These are phyloP conservation scores for Centropus unirufus DNA, from an alignment of 2,113 vertebrate species.

Conservation along the genomic window DNA sequence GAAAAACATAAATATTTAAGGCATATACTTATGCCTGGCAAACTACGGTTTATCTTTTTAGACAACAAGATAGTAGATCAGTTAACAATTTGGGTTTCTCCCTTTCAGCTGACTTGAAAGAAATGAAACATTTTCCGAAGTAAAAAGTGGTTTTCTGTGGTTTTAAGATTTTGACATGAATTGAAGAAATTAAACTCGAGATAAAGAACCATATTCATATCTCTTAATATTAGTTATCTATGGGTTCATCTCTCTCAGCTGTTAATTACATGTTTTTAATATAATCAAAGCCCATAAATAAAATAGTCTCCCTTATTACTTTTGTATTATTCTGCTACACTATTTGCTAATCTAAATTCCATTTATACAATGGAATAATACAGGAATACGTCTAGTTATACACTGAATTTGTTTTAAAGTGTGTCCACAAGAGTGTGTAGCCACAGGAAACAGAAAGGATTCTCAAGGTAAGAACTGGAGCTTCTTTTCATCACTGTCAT, in stretches of 20 bases:
- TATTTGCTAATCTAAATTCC: not conserved
- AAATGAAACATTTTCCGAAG: not conserved
- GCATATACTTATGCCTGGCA: not conserved
- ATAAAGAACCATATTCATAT: not conserved
- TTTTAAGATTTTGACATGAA: not conserved
- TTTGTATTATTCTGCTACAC: not conserved
- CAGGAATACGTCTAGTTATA: fast-evolving
- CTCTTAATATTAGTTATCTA: not conserved
- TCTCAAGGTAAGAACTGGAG: fast-evolving
- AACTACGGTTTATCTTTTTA: not conserved
- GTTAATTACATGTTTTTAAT: not conserved
- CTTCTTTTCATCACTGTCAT: not conserved
- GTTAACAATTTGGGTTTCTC: not conserved
- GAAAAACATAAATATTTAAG: not conserved
- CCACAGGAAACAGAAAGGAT: not conserved
- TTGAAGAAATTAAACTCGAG: not conserved
- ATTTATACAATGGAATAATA: not conserved
- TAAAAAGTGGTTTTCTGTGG: not conserved
- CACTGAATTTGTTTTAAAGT: not conserved
- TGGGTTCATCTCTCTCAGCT: not conserved
- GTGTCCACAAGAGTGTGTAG: not conserved
- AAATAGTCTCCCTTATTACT: not conserved
- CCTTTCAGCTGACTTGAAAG: not conserved
- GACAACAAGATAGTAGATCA: not conserved
- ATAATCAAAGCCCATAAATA: not conserved